phyloP scores from a whole-genome alignment of 2,888 invertebrate genomes.

The Rhagonycha fulva region DNA sequence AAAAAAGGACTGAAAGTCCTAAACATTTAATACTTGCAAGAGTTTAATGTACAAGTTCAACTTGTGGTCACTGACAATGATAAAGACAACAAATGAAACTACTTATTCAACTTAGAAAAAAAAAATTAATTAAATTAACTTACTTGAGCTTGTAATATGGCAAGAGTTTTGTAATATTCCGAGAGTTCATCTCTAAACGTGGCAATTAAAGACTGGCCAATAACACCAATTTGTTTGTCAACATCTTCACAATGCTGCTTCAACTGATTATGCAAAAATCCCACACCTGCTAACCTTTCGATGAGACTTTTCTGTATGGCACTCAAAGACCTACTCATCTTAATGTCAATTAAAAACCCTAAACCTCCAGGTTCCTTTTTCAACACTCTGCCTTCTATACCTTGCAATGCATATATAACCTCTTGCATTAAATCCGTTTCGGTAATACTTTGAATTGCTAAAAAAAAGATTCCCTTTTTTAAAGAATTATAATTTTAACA shows the following conservation, averaged over 20 bases:
- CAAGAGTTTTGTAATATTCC: conserved; percentile 87
- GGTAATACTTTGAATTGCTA: conserved; percentile 42
- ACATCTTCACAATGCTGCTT: conserved; percentile 78
- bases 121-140: conserved; percentile 35
- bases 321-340: conserved; percentile 59
- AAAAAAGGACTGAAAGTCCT: too few relatives aligned
- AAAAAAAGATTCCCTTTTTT: not conserved
- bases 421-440: conserved; percentile 70
- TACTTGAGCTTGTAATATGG: conserved; percentile 85
- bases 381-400: conserved; percentile 80
- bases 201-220: conserved; percentile 85
- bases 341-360: conserved; percentile 65
- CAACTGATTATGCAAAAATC: conserved; percentile 78
- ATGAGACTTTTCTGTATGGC: conserved; percentile 64
- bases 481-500: not conserved
- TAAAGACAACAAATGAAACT: too few relatives aligned
- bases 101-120: too few relatives aligned
- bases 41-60: too few relatives aligned
- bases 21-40: too few relatives aligned
- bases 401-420: conserved; percentile 84
- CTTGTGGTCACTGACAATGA: too few relatives aligned
- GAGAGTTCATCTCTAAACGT: conserved; percentile 83
- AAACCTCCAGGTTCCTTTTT: conserved; percentile 66
- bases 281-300: conserved; percentile 80
- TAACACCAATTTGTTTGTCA: conserved; percentile 69